These are phyloP conservation scores for Anastatus disparis DNA, from an alignment of 1,140 invertebrate species.

Conservation along the genomic window DNA sequence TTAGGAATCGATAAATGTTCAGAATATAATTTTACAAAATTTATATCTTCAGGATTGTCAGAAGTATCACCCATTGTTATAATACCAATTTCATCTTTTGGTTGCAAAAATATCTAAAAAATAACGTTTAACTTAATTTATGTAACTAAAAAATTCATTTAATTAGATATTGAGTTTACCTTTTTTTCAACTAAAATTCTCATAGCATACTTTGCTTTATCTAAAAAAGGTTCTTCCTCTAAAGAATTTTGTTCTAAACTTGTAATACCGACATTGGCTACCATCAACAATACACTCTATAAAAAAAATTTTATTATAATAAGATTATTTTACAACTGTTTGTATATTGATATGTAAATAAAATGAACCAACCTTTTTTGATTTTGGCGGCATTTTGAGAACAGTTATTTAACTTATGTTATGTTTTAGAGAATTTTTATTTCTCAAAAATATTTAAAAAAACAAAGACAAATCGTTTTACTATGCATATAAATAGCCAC, in stretches of 20 bases:
- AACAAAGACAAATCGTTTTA: too few relatives aligned
- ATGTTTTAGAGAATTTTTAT: too few relatives aligned
- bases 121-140: not conserved
- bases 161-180: slow-evolving; percentile 35
- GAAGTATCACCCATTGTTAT: slow-evolving; percentile 48
- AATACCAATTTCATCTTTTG: slow-evolving; percentile 52
- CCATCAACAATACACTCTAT: slow-evolving; percentile 43
- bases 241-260: slow-evolving; percentile 22
- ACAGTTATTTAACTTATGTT: too few relatives aligned
- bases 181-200: slow-evolving; percentile 48
- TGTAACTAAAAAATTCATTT: not conserved
- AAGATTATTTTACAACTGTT: too few relatives aligned
- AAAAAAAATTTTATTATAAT: slow-evolving; percentile 12
- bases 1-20: slow-evolving; percentile 43
- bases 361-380: too few relatives aligned
- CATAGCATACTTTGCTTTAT: slow-evolving; percentile 47
- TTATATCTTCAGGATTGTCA: slow-evolving; percentile 21
- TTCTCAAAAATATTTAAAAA: too few relatives aligned
- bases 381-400: too few relatives aligned
- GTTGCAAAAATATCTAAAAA: slow-evolving; percentile 49
- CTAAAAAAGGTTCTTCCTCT: slow-evolving; percentile 36
- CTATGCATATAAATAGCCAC: too few relatives aligned
- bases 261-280: slow-evolving; percentile 43
- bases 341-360: too few relatives aligned
- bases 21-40: slow-evolving; percentile 31